Percentiles rank a stretch among this genome's conserved stretches.
Conservation (phyloP, 2,888 invertebrate genomes). For the Caenorhabditis afra region DNA sequence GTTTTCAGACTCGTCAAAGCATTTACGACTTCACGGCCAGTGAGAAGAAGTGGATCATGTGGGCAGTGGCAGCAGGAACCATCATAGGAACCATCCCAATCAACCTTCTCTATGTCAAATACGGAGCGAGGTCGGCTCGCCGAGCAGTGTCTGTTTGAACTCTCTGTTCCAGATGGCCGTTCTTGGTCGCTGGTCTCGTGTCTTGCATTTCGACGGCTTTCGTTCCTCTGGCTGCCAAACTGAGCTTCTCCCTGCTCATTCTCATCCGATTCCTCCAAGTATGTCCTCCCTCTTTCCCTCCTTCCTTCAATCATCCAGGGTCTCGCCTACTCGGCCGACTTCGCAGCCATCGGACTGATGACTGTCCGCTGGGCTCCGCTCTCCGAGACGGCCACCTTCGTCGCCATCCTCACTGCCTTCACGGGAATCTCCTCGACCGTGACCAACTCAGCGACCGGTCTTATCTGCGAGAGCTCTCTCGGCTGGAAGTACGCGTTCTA, state of each 20-base stretch:
- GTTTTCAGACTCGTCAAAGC: constrained; percentile 53
- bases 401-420: constrained; percentile 75
- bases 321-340: constrained; percentile 67
- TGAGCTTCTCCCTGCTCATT: constrained; percentile 54
- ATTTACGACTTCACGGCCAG: constrained; percentile 65
- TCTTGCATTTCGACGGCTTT: constrained; percentile 62
- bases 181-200: constrained; percentile 66
- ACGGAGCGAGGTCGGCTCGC: constrained; percentile 67
- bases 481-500: constrained; percentile 65
- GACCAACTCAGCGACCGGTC: constrained; percentile 71
- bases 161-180: constrained; percentile 50
- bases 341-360: constrained; percentile 66
- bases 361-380: constrained; percentile 74
- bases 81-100: constrained; percentile 74
- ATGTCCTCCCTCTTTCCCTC: neutral
- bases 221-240: constrained; percentile 61
- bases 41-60: constrained; percentile 70
- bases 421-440: constrained; percentile 70
- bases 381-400: constrained; percentile 72
- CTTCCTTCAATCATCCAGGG: constrained; percentile 42
- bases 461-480: constrained; percentile 53
- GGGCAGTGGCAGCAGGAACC: constrained; percentile 73
- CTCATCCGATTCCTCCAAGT: constrained; percentile 67
- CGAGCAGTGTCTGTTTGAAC: neutral
- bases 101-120: constrained; percentile 70